Evolutionary conservation across 2,888 invertebrate genomes (phyloP), one percentile per base, ranked within the genome.

Genomic region (Drosophila rellima): DNA sequence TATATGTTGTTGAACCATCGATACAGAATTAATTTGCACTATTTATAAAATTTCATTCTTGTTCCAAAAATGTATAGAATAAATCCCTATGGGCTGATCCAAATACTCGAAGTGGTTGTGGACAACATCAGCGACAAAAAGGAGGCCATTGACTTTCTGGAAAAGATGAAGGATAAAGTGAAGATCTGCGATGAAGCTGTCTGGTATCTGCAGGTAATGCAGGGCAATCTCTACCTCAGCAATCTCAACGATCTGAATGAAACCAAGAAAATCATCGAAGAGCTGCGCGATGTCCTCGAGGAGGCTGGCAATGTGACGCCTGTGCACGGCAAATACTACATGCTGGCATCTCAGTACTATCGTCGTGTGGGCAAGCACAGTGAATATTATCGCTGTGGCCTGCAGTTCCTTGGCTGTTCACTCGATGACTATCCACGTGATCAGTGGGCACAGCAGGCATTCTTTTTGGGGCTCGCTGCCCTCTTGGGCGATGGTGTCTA

Each of bases 401-500:
- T 99, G 11, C 95, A 97, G 90, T 96, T 95, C 90, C 93, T 96
- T 77, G 97, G 97, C 17, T 96, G 96, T 89, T 95, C 96, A 6
- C 90, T 97, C 37, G 94, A 94, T 17, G 95, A 95, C 8, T 93
- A 96, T 74, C 94, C 94, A 2, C 93, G 93, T 52, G 94, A 95
- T 71, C 94, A 95, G 55, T 95, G 96, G 93, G 94, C 95, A 59
- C 95, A 95, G 57, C 96, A 97, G 84, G 99, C 99, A 0, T 97
- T 98, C 90, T 95, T 98, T 82, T 94, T 99, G 4, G 97, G 98
- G 0, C 93, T 99, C 7, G 99, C 99, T 0, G 99, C 98, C 0
- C 94, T 99, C 23, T 93, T 99, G 1, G 99, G 98, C 0, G 97
- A 98, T 85, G 97, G 96, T 20, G 97, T 99, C 18, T 99, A 99